Conservation (phyloP, 2,113 vertebrate species). For the Ceyx cyanopectus region DNA sequence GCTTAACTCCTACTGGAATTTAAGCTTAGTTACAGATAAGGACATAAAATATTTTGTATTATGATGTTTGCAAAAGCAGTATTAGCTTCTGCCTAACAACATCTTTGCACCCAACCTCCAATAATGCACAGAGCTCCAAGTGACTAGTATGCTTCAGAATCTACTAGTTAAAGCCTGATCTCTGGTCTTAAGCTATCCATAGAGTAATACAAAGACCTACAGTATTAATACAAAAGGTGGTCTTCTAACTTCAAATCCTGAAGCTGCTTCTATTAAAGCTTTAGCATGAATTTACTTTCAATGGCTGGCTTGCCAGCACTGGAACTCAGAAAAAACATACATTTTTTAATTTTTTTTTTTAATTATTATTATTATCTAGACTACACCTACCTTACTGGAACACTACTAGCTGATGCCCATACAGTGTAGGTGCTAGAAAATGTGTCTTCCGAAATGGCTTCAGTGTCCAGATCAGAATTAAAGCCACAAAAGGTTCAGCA, state of each 20-base stretch:
- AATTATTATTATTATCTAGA: background rate
- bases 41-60: constrained; percentile 1
- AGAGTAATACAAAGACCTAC: background rate
- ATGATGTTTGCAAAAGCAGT: background rate
- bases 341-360: background rate
- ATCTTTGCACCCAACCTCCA: background rate
- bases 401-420: background rate
- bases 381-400: background rate
- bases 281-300: background rate
- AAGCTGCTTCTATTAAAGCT: background rate
- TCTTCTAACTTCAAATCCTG: background rate
- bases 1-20: background rate
- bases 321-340: background rate
- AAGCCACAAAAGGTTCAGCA: background rate
- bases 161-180: background rate
- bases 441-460: background rate
- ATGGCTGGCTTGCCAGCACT: background rate
- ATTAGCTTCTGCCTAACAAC: background rate
- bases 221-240: background rate
- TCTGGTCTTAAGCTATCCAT: background rate
- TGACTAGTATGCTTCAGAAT: background rate
- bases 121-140: background rate
- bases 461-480: background rate
- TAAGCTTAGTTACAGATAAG: background rate
- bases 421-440: background rate